phyloP scores from a whole-genome alignment of 2,888 invertebrate species.

The Dynastes grantii region DNA sequence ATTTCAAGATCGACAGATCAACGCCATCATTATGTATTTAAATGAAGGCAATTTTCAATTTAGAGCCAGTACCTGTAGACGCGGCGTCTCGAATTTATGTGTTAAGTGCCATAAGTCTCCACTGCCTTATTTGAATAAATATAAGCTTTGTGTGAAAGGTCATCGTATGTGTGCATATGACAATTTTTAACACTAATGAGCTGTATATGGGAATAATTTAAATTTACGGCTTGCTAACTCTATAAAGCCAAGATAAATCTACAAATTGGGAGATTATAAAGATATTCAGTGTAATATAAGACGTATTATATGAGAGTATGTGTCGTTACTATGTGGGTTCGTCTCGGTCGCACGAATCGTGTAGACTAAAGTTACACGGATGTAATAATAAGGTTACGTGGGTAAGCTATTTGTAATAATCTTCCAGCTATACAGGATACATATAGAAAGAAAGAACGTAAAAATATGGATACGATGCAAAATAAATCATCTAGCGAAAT shows the following conservation, averaged over 20 bases:
- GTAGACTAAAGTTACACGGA: background rate
- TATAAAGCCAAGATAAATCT: constrained; percentile 1
- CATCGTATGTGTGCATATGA: constrained; percentile 4
- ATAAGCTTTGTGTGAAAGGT: constrained; percentile 13
- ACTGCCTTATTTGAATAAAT: constrained; percentile 15
- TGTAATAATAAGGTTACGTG: constrained; percentile 1
- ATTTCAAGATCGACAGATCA: background rate
- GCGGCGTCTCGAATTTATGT: background rate
- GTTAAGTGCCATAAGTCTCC: constrained; percentile 2
- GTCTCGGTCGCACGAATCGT: background rate
- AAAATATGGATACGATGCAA: too few species aligned
- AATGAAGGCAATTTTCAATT: constrained; percentile 24
- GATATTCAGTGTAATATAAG: constrained; percentile 1
- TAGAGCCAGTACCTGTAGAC: constrained; percentile 17
- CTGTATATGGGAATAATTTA: background rate
- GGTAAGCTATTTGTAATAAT: too few species aligned
- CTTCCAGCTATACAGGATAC: too few species aligned
- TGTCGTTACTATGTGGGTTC: background rate
- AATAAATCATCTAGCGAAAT: too few species aligned
- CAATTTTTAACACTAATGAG: constrained; percentile 13
- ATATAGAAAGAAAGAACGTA: too few species aligned
- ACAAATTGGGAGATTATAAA: constrained; percentile 8
- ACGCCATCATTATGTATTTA: constrained; percentile 17
- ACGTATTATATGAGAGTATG: background rate
- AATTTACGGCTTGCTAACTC: constrained; percentile 2